Percentiles rank a stretch among this genome's conserved stretches.
Conservation (phyloP, 2,888 invertebrate species). For the Cephus sareptanus region DNA sequence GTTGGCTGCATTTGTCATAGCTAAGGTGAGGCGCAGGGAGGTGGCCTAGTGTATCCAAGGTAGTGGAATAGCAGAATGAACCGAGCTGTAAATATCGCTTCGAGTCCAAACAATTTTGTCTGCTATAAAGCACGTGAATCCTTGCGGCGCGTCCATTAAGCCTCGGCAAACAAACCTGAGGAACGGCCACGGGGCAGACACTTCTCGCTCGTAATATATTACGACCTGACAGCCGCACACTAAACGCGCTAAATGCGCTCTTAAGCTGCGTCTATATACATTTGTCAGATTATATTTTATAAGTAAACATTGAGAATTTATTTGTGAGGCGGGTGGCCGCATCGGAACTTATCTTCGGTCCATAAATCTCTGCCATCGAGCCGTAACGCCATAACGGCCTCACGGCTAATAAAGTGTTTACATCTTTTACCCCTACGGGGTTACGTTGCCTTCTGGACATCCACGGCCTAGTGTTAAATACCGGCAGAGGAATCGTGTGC, state of each 20-base stretch:
- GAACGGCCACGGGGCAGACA: constrained; percentile 46
- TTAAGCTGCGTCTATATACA: constrained; percentile 28
- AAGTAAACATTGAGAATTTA: constrained; percentile 44
- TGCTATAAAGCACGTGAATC: constrained; percentile 48
- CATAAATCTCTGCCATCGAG: constrained; percentile 23
- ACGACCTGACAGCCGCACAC: constrained; percentile 43
- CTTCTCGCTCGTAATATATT: constrained; percentile 48
- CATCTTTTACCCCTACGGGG: constrained; percentile 1
- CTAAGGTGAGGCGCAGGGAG: too few relatives aligned
- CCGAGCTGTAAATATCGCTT: constrained; percentile 40
- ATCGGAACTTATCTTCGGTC: constrained; percentile 20
- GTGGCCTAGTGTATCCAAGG: too few relatives aligned
- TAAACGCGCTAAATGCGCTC: constrained; percentile 29
- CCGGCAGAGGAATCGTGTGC: neutral
- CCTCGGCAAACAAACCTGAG: constrained; percentile 53
- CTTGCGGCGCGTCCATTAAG: constrained; percentile 54
- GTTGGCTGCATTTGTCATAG: too few relatives aligned
- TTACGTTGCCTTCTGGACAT: too few relatives aligned
- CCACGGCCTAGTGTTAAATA: neutral
- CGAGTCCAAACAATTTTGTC: constrained; percentile 47
- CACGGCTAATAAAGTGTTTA: constrained; percentile 13
- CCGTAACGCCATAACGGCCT: constrained; percentile 4
- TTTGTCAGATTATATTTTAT: constrained; percentile 47
- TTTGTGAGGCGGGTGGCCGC: constrained; percentile 20
- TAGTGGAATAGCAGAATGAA: neutral